phyloP scores from a whole-genome alignment of 2,797 vertebrate species.

The Tragelaphus oryx region DNA sequence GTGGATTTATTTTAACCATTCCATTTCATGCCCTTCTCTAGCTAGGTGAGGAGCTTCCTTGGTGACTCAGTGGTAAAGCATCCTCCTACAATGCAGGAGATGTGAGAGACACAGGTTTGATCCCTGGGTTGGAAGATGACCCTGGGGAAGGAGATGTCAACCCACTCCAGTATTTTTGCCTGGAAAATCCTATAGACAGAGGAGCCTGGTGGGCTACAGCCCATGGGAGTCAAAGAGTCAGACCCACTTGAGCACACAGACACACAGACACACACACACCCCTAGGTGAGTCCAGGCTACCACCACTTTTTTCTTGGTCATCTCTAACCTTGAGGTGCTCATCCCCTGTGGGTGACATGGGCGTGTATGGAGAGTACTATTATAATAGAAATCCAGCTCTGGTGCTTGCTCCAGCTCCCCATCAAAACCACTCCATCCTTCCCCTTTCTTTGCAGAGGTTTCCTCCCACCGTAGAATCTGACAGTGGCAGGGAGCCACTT shows the following conservation, averaged over 20 bases:
- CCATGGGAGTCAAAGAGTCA: not conserved
- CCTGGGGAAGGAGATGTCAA: not conserved
- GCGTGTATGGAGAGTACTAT: not conserved
- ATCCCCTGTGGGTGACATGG: not conserved
- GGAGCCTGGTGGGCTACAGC: not conserved
- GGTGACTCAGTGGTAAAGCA: not conserved
- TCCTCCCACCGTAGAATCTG: not conserved
- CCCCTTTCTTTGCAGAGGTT: not conserved
- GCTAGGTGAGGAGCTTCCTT: not conserved
- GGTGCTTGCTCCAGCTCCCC: not conserved
- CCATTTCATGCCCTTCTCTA: not conserved
- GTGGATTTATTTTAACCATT: not conserved
- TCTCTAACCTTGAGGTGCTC: not conserved
- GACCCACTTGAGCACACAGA: rapidly evolving
- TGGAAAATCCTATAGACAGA: not conserved
- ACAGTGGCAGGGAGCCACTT: not conserved
- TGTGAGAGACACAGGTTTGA: not conserved
- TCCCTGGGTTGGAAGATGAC: not conserved
- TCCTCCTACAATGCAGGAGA: not conserved
- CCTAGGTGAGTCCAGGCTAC: not conserved
- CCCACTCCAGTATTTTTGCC: not conserved
- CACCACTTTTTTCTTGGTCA: not conserved
- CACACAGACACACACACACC: not conserved
- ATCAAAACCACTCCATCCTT: not conserved
- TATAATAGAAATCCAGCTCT: not conserved